Base-by-base conservation (phyloP, 2,113 vertebrate genomes). In the Hydropotes inermis region DNA sequence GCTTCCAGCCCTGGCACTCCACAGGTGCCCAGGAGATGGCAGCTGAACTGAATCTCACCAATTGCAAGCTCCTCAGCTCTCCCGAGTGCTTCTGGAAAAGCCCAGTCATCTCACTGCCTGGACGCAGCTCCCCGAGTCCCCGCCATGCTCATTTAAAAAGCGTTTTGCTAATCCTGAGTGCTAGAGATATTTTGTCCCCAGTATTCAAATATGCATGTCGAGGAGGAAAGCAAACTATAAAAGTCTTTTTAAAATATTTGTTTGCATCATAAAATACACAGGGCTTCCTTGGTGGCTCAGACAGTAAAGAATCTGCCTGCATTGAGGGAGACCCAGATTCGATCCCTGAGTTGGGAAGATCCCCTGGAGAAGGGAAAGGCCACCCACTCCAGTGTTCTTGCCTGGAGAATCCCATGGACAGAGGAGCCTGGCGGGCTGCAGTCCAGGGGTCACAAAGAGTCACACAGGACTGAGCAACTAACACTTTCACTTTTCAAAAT, bases 401-500 rank as follows among this genome's bases (percentile, higher is more conserved):
- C n/a, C 64, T 36, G 64, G 64, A 70, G 64, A 36, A 36, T 36
- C 2, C 64, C 33, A 36, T 36, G 64, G 64, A 70, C n/a, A 21
- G 64, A 67, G 9, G 64, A 67, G 33, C 33, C 64, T 67, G 33
- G 33, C 2, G 1, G 17, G n/a, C 55, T 67, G 21, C 17, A 36
- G 64, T 11, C 64, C 64, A 0, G 64, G n/a, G 64, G n/a, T 21
- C 64, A 17, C 64, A 70, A 17, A 64, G n/a, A 36, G 64, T 3
- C 2, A 4, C n/a, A 70, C 64, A 36, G 0, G 4, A 36, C 64
- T 70, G n/a, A 5, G n/a, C 2, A 2, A 21, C 15, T 36, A n/a
- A 67, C 33, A 67, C 64, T 67, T 67, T 36, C 0, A 67, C 64
- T 70, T 70, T 70, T 70, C n/a, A 70, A 36, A 70, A 70, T 11